Conservation (phyloP, 1,140 invertebrate genomes). For the Epicauta chinensis region DNA sequence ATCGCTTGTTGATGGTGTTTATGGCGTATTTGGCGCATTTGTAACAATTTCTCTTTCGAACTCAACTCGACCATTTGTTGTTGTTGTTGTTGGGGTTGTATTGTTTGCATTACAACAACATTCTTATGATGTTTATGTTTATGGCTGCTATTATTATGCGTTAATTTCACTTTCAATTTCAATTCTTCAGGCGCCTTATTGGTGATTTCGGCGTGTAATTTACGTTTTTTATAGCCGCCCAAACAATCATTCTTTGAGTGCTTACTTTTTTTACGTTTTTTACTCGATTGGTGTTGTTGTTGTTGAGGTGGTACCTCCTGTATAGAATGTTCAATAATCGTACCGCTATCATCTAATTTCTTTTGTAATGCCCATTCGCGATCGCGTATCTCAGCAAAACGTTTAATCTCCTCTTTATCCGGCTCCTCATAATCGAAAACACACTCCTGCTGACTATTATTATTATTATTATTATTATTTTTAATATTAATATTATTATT, state of each 20-base stretch:
- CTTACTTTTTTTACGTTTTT: slow-evolving; percentile 38
- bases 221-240: slow-evolving; percentile 33
- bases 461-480: neutral
- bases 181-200: slow-evolving; percentile 35
- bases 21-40: slow-evolving; percentile 41
- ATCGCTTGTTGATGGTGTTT: slow-evolving; percentile 25
- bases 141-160: slow-evolving; percentile 34
- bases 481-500: slow-evolving; percentile 3
- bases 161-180: slow-evolving; percentile 41
- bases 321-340: too few species aligned
- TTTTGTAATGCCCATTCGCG: slow-evolving; percentile 39
- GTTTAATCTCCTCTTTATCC: slow-evolving; percentile 40
- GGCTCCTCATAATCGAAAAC: slow-evolving; percentile 39
- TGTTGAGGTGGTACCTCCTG: too few species aligned
- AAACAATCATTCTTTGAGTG: slow-evolving; percentile 35
- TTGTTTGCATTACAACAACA: neutral
- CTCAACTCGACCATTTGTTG: slow-evolving; percentile 14
- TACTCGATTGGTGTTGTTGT: slow-evolving; percentile 28
- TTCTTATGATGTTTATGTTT: slow-evolving; percentile 39
- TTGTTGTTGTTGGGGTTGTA: neutral
- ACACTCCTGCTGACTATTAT: slow-evolving; percentile 22
- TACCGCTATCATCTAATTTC: slow-evolving; percentile 31
- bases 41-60: slow-evolving; percentile 38
- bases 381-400: slow-evolving; percentile 39
- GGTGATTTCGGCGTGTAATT: slow-evolving; percentile 39